These are phyloP conservation scores for Etheostoma cragini DNA, from an alignment of 2,113 vertebrate genomes.

Conservation along the genomic window DNA sequence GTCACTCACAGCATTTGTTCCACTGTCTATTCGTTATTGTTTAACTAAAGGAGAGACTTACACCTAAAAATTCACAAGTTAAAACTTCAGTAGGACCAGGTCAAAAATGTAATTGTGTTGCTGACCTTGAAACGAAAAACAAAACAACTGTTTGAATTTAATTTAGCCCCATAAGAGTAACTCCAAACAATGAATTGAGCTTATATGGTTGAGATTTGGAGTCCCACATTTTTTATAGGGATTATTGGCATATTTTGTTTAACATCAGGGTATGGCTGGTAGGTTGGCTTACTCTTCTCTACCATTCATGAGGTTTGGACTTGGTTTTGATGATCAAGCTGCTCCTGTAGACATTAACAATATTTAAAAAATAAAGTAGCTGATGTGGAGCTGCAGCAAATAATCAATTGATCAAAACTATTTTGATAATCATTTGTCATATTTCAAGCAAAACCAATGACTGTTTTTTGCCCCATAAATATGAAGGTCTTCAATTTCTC, in stretches of 20 bases:
- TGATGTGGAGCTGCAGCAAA: not conserved
- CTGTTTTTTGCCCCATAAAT: not conserved
- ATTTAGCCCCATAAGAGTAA: constrained; percentile 2
- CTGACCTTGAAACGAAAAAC: not conserved
- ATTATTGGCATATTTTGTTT: not conserved
- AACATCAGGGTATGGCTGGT: not conserved
- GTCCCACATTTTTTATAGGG: not conserved
- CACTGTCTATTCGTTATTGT: not conserved
- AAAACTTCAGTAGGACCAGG: not conserved
- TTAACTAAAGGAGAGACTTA: not conserved
- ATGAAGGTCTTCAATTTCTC: not conserved
- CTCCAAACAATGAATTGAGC: not conserved
- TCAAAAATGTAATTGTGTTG: not conserved
- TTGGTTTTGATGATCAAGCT: not conserved
- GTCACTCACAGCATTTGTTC: constrained; percentile 8
- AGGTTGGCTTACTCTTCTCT: not conserved
- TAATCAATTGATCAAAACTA: no score
- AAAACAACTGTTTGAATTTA: not conserved
- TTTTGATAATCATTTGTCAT: not conserved
- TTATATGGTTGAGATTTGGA: not conserved
- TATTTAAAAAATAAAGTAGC: not conserved
- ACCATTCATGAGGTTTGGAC: not conserved
- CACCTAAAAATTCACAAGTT: not conserved
- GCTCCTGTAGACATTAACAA: not conserved
- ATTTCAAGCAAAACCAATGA: not conserved